Evolutionary conservation across 2,888 invertebrate genomes (phyloP).

Genomic region (Marasmarcha lunaedactyla): DNA sequence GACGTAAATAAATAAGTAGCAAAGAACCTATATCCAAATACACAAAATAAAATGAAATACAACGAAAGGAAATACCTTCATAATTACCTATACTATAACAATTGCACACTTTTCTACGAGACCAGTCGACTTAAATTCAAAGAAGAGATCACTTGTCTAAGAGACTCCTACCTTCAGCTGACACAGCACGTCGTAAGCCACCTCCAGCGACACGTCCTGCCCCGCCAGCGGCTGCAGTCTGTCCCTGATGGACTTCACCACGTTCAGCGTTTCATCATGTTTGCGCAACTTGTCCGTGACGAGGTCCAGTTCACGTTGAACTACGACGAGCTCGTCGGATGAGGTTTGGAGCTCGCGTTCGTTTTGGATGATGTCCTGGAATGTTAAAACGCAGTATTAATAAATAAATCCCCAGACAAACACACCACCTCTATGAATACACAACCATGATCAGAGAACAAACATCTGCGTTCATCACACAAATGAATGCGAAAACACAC

Average conservation of each 20-base stretch:
- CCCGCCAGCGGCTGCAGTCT: slow-evolving; percentile 73
- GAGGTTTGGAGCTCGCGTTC: slow-evolving; percentile 82
- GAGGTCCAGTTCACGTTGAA: slow-evolving; percentile 83
- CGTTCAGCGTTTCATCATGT: slow-evolving; percentile 77
- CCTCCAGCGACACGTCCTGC: slow-evolving; percentile 41
- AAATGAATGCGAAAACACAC: not conserved
- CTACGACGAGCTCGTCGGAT: slow-evolving; percentile 81
- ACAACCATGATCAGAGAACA: slow-evolving; percentile 3
- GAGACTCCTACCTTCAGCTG: slow-evolving; percentile 50
- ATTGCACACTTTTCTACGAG: no score
- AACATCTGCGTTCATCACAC: no score
- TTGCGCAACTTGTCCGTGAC: slow-evolving; percentile 75
- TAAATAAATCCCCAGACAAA: no score
- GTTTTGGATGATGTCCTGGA: slow-evolving; percentile 86
- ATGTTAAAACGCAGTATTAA: no score
- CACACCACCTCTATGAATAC: no score
- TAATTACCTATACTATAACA: no score
- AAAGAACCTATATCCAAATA: no score
- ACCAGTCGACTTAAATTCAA: no score
- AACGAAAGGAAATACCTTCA: no score
- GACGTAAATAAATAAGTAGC: no score
- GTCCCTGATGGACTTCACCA: slow-evolving; percentile 75
- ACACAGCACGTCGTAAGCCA: slow-evolving; percentile 49
- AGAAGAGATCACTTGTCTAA: no score
- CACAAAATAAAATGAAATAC: no score